Percentiles rank a stretch among this genome's conserved stretches.
Evolutionary conservation across 2,797 vertebrate genomes (phyloP).

Genomic region (Trichosurus vulpecula): DNA sequence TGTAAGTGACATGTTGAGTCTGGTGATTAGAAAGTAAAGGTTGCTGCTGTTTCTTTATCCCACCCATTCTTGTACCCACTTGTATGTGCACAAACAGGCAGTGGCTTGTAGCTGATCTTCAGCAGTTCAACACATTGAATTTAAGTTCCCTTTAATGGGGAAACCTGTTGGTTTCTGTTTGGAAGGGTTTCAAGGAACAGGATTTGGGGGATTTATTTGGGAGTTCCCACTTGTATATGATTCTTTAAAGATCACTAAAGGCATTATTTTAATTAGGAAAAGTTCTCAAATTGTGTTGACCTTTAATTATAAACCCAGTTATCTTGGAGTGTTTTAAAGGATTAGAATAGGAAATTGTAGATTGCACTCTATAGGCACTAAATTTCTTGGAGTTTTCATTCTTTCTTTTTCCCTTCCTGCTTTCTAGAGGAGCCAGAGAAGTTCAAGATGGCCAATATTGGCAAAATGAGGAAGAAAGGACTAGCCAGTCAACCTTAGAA

Average conservation of each 20-base stretch:
- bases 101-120: slow-evolving; percentile 70
- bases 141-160: slow-evolving; percentile 73
- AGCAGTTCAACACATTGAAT: slow-evolving; percentile 68
- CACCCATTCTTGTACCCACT: slow-evolving; percentile 63
- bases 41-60: slow-evolving; percentile 68
- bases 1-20: slow-evolving; percentile 71
- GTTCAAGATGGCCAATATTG: slow-evolving; percentile 28
- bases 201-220: slow-evolving; percentile 72
- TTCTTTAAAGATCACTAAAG: slow-evolving; percentile 56
- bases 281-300: slow-evolving; percentile 32
- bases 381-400: not conserved
- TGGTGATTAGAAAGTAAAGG: slow-evolving; percentile 73
- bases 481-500: slow-evolving; percentile 7
- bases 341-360: not conserved
- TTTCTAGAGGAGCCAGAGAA: not conserved
- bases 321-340: slow-evolving; percentile 5
- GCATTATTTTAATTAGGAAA: slow-evolving; percentile 4
- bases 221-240: slow-evolving; percentile 77
- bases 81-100: slow-evolving; percentile 67
- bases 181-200: slow-evolving; percentile 78
- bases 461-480: slow-evolving; percentile 36
- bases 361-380: not conserved
- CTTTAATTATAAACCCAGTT: slow-evolving; percentile 26
- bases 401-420: slow-evolving; percentile 4
- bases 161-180: slow-evolving; percentile 74